Evolutionary conservation across 2,888 invertebrate genomes (phyloP), one percentile per base, ranked within the genome.

Genomic region (Argynnis bischoffii): DNA sequence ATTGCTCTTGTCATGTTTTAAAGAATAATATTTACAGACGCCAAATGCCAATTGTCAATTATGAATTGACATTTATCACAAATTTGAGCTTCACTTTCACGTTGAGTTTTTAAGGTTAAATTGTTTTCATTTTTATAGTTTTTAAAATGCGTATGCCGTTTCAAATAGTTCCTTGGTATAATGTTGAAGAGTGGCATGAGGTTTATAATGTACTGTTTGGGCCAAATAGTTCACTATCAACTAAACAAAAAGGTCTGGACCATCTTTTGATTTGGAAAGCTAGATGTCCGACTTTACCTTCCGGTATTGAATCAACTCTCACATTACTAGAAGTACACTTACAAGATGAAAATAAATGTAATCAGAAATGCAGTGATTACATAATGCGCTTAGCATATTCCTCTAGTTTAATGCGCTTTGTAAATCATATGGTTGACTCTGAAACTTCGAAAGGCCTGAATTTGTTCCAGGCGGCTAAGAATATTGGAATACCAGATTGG

Each of bases 401-500:
- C 0, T 92, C 95, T 8, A 94, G 94, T 3, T 87, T 95, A 64
- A 94, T 95, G 93, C 94, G 95, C 78, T 95, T 94, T 81, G 88
- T 95, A 8, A 95, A 95, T 82, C 94, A 94, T 75, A 93, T 94
- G 80, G 86, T 94, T n/a, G 94, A 94, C 74, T 81, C 93, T 63
- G 93, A 93, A 72, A 89, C 92, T 55, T 89, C 88, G 0, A 93
- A 93, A 78, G 92, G 93, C 18, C 88, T 89, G 5, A 88, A 94
- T 75, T 92, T 94, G 70, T 91, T 89, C 69, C 88, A 92, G 77
- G 94, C 94, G 47, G 96, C 95, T 0, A 92, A 92, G 72, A 93
- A 94, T 82, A 85, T 95, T 68, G 95, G 95, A 54, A 94, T 97
- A 53, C 97, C 97, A 0, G 94, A 95, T 70, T 97, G 97, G 97